Evolutionary conservation across 2,888 invertebrate genomes (phyloP).

Genomic region (Eudemis profundana): DNA sequence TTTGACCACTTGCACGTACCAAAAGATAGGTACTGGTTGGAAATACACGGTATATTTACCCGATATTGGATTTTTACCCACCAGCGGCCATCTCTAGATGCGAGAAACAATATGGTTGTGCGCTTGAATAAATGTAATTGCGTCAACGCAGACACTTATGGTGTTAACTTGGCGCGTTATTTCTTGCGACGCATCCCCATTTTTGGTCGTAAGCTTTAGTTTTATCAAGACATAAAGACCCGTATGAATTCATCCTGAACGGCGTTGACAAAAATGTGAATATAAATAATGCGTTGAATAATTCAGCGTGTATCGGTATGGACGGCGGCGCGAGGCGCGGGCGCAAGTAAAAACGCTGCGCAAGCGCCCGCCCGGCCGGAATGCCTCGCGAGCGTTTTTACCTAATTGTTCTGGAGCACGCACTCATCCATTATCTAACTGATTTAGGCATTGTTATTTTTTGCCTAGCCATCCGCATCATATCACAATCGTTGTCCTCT

Average conservation of each 20-base stretch:
- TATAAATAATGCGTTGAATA: slow-evolving; percentile 83
- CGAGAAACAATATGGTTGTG: slow-evolving; percentile 33
- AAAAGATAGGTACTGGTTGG: too few relatives aligned
- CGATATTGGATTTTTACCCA: too few relatives aligned
- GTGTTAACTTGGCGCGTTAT: slow-evolving; percentile 61
- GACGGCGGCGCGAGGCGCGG: slow-evolving; percentile 63
- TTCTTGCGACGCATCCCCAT: slow-evolving; percentile 68
- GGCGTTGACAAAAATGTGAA: slow-evolving; percentile 85
- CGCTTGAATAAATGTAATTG: slow-evolving; percentile 36
- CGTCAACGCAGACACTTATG: slow-evolving; percentile 36
- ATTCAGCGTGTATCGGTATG: slow-evolving; percentile 85
- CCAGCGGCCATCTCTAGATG: too few relatives aligned
- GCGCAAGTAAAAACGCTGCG: slow-evolving; percentile 47
- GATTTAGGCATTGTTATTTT: slow-evolving; percentile 69
- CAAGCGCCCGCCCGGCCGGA: slow-evolving; percentile 66
- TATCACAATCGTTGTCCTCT: slow-evolving; percentile 39
- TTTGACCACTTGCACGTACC: too few relatives aligned
- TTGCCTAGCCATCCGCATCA: slow-evolving; percentile 48
- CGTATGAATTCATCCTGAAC: slow-evolving; percentile 82
- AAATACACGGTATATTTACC: too few relatives aligned
- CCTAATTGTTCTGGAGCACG: slow-evolving; percentile 82
- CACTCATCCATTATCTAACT: slow-evolving; percentile 84
- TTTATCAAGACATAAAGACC: slow-evolving; percentile 84
- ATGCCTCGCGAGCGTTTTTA: slow-evolving; percentile 80
- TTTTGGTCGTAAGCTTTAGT: slow-evolving; percentile 80